Conservation (phyloP, 2,113 vertebrate species). For the Channa argus region DNA sequence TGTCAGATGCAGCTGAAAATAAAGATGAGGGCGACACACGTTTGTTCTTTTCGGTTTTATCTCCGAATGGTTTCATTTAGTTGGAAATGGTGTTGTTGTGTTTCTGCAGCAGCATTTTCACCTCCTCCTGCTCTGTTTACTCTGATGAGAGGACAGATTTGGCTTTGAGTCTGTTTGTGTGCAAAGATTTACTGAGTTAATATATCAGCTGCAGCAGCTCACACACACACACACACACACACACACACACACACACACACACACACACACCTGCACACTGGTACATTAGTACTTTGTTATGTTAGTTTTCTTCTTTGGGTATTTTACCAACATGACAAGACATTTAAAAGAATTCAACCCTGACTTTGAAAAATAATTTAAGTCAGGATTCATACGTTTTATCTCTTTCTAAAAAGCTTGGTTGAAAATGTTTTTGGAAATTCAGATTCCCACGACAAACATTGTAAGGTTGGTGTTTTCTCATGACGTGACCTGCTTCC, state of each 20-base stretch:
- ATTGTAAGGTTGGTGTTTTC: too few relatives aligned
- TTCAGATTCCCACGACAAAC: too few relatives aligned
- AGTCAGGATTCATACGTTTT: conserved; percentile 1
- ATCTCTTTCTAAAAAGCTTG: not conserved
- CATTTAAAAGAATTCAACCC: not conserved
- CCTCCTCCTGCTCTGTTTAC: conserved; percentile 8
- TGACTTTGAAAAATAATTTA: not conserved
- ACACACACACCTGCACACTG: not conserved
- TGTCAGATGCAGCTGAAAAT: not conserved
- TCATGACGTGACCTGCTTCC: too few relatives aligned
- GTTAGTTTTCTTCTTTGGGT: not conserved
- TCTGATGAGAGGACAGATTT: conserved; percentile 16
- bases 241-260: not conserved
- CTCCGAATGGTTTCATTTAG: not conserved
- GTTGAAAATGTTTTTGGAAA: too few relatives aligned
- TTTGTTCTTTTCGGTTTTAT: not conserved
- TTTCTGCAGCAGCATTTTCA: conserved; percentile 1
- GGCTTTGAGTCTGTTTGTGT: conserved; percentile 14
- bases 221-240: not conserved
- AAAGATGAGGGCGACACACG: not conserved
- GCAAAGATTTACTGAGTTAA: conserved; percentile 33
- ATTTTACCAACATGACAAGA: not conserved
- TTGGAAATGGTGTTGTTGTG: conserved; percentile 8
- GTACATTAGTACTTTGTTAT: not conserved
- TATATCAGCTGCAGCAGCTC: not conserved